Evolutionary conservation across 2,797 vertebrate species (phyloP).

Genomic region (Sebastes vulpes): DNA sequence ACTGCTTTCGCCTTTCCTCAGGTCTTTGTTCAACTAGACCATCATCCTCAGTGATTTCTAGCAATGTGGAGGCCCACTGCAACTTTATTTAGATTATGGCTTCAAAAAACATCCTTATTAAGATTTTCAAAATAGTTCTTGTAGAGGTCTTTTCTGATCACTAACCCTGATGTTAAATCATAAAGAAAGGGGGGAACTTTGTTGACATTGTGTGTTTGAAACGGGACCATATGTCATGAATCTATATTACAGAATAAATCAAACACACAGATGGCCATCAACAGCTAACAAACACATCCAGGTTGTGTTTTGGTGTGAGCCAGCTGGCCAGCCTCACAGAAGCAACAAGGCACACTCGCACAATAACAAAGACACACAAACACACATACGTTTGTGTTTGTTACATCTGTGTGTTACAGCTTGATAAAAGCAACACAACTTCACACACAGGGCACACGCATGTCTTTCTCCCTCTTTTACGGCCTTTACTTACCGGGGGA

Average conservation of each 20-base stretch:
- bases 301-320: conserved; percentile 71
- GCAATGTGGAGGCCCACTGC: neutral
- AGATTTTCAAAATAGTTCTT: neutral
- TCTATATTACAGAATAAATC: conserved; percentile 67
- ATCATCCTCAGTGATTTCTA: neutral
- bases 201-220: conserved; percentile 54
- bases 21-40: neutral
- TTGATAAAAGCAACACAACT: conserved; percentile 27
- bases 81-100: neutral
- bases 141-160: neutral
- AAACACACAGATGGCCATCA: conserved; percentile 71
- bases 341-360: conserved; percentile 22
- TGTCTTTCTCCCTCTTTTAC: neutral
- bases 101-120: neutral
- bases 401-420: conserved; percentile 30
- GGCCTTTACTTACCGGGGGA: rapidly evolving
- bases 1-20: neutral
- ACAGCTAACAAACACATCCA: conserved; percentile 71
- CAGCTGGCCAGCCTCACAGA: conserved; percentile 70
- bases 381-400: conserved; percentile 2
- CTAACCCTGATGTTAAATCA: conserved; percentile 7
- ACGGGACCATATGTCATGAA: conserved; percentile 66
- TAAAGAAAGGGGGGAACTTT: neutral
- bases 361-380: conserved; percentile 42
- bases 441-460: neutral